Evolutionary conservation across 1,140 invertebrate species (phyloP), one percentile per base, ranked within the genome.

Genomic region (Goniozus legneri): DNA sequence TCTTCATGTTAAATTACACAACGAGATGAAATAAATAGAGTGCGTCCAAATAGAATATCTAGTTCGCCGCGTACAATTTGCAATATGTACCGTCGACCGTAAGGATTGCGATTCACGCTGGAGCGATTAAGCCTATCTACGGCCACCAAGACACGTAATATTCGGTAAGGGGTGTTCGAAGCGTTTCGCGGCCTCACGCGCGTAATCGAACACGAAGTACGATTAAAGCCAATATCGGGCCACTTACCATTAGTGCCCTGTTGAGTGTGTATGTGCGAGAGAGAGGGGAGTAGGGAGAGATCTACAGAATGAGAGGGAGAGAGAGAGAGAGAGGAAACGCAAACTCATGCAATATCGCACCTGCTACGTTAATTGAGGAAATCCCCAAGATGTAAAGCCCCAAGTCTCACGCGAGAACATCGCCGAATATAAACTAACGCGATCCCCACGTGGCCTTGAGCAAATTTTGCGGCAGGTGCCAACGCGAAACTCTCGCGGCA

Each of bases 271-370:
- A n/a, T n/a, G n/a, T n/a, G n/a, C n/a, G n/a, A n/a, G n/a, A n/a
- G n/a, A n/a, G n/a, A n/a, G n/a, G n/a, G n/a, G n/a, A n/a, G n/a
- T n/a, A n/a, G n/a, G n/a, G n/a, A n/a, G n/a, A n/a, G n/a, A n/a
- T n/a, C n/a, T n/a, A n/a, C n/a, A n/a, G n/a, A n/a, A n/a, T n/a
- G n/a, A n/a, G n/a, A n/a, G n/a, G n/a, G n/a, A n/a, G n/a, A n/a
- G n/a, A n/a, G n/a, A n/a, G n/a, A n/a, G n/a, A n/a, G n/a, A n/a
- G n/a, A n/a, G n/a, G n/a, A n/a, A n/a, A n/a, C n/a, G n/a, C n/a
- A n/a, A n/a, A n/a, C n/a, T n/a, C n/a, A 31, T 42, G 45, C 56
- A 56, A 56, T 56, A 56, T 57, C 54, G 54, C 56, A 54, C 47
- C 55, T 58, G 56, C 21, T 36, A 30, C 24, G n/a, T 21, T 27